These are phyloP conservation scores for Tetramorium simillimum DNA, from an alignment of 1,140 invertebrate species.

Conservation along the genomic window DNA sequence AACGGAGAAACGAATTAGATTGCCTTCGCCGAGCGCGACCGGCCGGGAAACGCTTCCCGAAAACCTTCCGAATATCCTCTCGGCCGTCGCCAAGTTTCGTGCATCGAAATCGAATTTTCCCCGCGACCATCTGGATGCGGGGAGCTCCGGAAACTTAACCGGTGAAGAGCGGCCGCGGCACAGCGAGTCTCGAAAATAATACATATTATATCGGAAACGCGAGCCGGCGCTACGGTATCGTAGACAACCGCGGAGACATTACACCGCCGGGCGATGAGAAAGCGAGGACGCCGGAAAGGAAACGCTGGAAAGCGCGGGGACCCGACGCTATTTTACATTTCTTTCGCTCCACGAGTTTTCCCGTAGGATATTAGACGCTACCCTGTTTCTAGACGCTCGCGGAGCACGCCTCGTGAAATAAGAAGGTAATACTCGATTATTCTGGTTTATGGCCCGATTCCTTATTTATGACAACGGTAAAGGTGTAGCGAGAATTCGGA, in stretches of 20 bases:
- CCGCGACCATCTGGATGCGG: conserved; percentile 13
- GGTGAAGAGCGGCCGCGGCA: neutral
- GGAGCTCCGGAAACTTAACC: conserved; percentile 29
- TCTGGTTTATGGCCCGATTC: neutral
- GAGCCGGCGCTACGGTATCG: too few relatives aligned
- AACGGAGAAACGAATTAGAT: conserved; percentile 42
- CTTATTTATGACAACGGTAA: neutral
- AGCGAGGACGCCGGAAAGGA: neutral
- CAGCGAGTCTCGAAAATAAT: conserved; percentile 36
- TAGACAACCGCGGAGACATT: neutral
- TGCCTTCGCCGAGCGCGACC: neutral
- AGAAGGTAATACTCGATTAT: conserved; percentile 15
- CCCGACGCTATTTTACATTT: conserved; percentile 5
- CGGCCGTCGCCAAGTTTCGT: neutral
- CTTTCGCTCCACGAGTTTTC: conserved; percentile 33
- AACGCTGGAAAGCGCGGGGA: neutral
- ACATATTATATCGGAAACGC: conserved; percentile 31
- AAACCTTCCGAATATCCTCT: neutral
- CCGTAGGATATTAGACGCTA: conserved; percentile 34
- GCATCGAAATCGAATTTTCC: conserved; percentile 45
- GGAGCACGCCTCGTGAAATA: neutral
- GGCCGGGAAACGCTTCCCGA: neutral
- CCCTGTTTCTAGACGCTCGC: neutral
- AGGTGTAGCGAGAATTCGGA: neutral
- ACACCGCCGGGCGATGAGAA: neutral